Evolutionary conservation across 53 echinoderm and acorn worm species (phyloP).

Genomic region (Temnopleurus reevesii): DNA sequence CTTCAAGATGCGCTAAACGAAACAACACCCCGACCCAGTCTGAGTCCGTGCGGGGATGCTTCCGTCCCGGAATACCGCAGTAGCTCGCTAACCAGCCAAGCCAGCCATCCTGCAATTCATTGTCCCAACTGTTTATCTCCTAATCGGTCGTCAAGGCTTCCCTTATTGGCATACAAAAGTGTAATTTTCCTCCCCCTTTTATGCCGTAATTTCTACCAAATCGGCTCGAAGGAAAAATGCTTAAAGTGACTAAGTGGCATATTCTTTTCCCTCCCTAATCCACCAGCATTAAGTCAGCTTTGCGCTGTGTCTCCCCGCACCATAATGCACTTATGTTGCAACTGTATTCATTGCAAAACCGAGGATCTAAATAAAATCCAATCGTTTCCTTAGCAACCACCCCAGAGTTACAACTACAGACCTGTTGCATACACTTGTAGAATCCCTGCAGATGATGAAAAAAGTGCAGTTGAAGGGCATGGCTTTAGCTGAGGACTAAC

Average conservation of each 20-base stretch:
- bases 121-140: constrained; percentile 63
- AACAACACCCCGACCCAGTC: constrained; percentile 24
- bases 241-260: constrained; percentile 44
- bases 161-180: constrained; percentile 59
- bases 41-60: constrained; percentile 46
- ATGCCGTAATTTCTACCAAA: constrained; percentile 12
- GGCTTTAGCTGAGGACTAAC: constrained; percentile 52
- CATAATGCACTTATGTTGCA: constrained; percentile 55
- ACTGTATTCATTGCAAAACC: constrained; percentile 25
- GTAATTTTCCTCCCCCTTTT: constrained; percentile 58
- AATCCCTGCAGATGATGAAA: constrained; percentile 13
- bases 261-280: constrained; percentile 54
- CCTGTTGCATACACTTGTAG: constrained; percentile 61
- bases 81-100: constrained; percentile 40
- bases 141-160: constrained; percentile 56
- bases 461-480: constrained; percentile 57
- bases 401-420: background rate
- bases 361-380: constrained; percentile 36
- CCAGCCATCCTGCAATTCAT: constrained; percentile 47
- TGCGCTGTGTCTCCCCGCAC: constrained; percentile 24
- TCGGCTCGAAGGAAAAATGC: background rate
- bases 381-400: constrained; percentile 47
- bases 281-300: constrained; percentile 38
- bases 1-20: constrained; percentile 51
- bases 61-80: constrained; percentile 53